These are phyloP conservation scores for Anthophora plumipes DNA, from an alignment of 2,888 invertebrate genomes.

Conservation along the genomic window DNA sequence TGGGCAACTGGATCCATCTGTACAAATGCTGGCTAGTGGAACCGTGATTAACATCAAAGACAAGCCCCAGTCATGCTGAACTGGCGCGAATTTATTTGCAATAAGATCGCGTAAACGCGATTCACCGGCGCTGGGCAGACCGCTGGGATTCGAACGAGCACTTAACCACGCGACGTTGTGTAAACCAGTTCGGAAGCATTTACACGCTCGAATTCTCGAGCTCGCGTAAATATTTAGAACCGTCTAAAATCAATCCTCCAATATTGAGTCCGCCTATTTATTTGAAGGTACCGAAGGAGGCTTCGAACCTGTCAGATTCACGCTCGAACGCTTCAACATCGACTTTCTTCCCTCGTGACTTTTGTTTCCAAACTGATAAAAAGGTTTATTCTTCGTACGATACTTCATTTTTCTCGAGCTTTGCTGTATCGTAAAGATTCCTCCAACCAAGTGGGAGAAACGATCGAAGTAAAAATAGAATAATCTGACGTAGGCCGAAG, in stretches of 20 bases:
- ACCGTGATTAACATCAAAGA: conserved; percentile 43
- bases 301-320: conserved; percentile 26
- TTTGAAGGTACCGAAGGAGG: conserved; percentile 55
- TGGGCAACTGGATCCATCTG: not conserved
- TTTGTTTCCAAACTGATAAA: not conserved
- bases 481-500: not conserved
- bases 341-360: not conserved
- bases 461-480: conserved; percentile 7
- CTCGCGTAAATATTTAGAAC: conserved; percentile 71
- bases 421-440: not conserved
- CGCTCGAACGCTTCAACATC: not conserved
- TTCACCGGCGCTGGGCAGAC: conserved; percentile 35
- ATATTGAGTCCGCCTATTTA: conserved; percentile 65
- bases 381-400: not conserved
- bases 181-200: conserved; percentile 66
- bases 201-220: conserved; percentile 54
- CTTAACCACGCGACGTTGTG: conserved; percentile 70
- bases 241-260: conserved; percentile 64
- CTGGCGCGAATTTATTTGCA: conserved; percentile 53
- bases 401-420: not conserved
- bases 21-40: not conserved
- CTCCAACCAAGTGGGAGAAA: too few species aligned
- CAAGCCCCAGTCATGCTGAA: not conserved
- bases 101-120: conserved; percentile 39
- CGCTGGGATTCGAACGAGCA: conserved; percentile 63